Evolutionary conservation across 2,888 invertebrate genomes (phyloP), one percentile per base, ranked within the genome.

Genomic region (Drosophila hawaiiensis): DNA sequence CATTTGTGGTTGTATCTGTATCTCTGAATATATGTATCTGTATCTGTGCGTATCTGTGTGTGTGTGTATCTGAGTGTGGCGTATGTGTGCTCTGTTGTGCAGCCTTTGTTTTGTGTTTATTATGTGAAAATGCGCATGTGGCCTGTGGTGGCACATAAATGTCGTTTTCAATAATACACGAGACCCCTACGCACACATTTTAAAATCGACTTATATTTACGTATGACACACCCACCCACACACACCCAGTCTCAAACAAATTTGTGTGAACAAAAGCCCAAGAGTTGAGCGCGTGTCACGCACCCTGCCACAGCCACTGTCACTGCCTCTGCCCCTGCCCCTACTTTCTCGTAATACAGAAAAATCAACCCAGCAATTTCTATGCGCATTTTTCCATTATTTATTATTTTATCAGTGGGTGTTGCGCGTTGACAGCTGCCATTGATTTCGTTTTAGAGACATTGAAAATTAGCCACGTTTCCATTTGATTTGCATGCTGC

Each of bases 381-480:
- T 77, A 88, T 90, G 90, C 90, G 90, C 73, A 88, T 85, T 90
- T 88, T 88, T 88, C 68, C 75, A 90, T 90, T 85, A 90, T 90
- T 90, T 85, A 90, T 90, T 80, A 83, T 89, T 79, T 71, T 53
- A 81, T 72, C 52, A 9, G 50, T n/a, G 43, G 37, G 53, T 4
- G 25, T 43, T 4, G 29, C 25, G 41, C 54, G 83, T 65, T 78
- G 78, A 83, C 84, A 88, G 89, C 81, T 76, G 75, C 62, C 89
- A 90, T 83, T 85, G 89, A 78, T 65, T 83, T 78, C 78, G 67
- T 53, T 76, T 78, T 64, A 43, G 71, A 71, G 41, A 80, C 71
- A 28, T 16, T 68, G 60, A 77, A 88, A 90, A 90, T 90, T 85
- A 90, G 89, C 89, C 78, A 76, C 81, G 81, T 85, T 90, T 80